These are phyloP conservation scores for Augiades crinisus DNA, from an alignment of 2,888 invertebrate genomes.

Conservation along the genomic window DNA sequence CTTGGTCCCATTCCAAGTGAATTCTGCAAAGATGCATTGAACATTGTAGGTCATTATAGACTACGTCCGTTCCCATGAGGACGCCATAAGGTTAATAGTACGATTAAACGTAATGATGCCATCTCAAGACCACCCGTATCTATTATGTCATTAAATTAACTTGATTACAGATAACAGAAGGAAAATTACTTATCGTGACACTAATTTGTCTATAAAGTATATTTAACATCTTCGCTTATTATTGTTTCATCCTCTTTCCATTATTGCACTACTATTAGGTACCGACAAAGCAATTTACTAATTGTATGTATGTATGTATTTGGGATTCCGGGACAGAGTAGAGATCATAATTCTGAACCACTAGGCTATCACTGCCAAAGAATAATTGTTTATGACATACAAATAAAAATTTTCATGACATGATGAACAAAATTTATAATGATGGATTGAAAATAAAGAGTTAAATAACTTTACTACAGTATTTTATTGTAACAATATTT, in stretches of 20 bases:
- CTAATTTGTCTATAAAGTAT: neutral
- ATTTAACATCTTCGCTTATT: neutral
- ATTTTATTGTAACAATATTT: too few species aligned
- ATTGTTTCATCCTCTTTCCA: too few species aligned
- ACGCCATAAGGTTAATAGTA: neutral
- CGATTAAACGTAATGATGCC: slow-evolving; percentile 4
- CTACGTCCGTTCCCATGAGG: slow-evolving; percentile 8
- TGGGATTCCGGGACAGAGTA: too few species aligned
- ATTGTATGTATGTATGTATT: too few species aligned
- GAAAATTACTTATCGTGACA: neutral
- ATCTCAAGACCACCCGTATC: slow-evolving; percentile 7
- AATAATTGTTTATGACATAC: too few species aligned
- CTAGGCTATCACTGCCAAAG: too few species aligned
- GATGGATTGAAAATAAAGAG: too few species aligned
- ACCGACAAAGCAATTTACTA: too few species aligned
- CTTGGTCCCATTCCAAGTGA: neutral
- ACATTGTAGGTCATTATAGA: neutral
- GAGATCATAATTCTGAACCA: too few species aligned
- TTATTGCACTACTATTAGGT: too few species aligned
- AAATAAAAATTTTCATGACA: slow-evolving; percentile 2
- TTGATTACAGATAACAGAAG: slow-evolving; percentile 9
- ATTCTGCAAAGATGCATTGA: neutral
- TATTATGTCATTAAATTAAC: slow-evolving; percentile 16
- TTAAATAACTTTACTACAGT: too few species aligned
- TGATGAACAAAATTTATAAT: too few species aligned